Evolutionary conservation across 2,113 vertebrate genomes (phyloP), one percentile per base, ranked within the genome.

Genomic region (Podilymbus podiceps): DNA sequence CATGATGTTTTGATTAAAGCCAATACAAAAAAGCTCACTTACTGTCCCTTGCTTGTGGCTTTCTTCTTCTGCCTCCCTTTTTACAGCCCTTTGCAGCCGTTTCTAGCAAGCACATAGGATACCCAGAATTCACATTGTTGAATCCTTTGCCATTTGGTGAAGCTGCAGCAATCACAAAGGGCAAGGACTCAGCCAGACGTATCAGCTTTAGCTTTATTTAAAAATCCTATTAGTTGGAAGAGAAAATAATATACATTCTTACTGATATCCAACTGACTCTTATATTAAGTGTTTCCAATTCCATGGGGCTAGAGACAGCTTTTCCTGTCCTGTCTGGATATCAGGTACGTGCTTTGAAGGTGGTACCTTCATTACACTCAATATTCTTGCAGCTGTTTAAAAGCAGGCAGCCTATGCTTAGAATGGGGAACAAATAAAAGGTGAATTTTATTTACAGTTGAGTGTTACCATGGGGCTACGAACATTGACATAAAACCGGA

Each of bases 1-100:
- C 86, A 90, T 93, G 69, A 93, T 33, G 30, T 75, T 95, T 91
- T 95, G 86, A 95, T 93, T 95, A 93, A 89, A 97, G 79, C 58
- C 5, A 44, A 73, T 66, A 90, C 53, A 89, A 79, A 88, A 82
- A 64, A 87, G 64, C 42, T 95, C 66, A 53, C 71, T 89, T 56
- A 63, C 83, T 89, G 53, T 60, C 90, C 85, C 69, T 81, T 64
- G 69, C 84, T 89, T 28, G 11, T 20, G 76, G 52, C 35, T 86
- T 75, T 75, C 77, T 73, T 30, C 52, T 76, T 52, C 85, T 85
- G 60, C 60, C 68, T 90, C 73, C 44, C 56, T 87, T 82, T 82
- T 79, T 14, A 38, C 52, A 49, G 1, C 66, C 46, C 69, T 73
- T 49, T 47, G 77, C 69, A 92, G 68, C 69, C 8, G 1, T 67